These are phyloP conservation scores for Mesorhabditis spiculigera DNA, from an alignment of 2,888 invertebrate genomes.

Conservation along the genomic window DNA sequence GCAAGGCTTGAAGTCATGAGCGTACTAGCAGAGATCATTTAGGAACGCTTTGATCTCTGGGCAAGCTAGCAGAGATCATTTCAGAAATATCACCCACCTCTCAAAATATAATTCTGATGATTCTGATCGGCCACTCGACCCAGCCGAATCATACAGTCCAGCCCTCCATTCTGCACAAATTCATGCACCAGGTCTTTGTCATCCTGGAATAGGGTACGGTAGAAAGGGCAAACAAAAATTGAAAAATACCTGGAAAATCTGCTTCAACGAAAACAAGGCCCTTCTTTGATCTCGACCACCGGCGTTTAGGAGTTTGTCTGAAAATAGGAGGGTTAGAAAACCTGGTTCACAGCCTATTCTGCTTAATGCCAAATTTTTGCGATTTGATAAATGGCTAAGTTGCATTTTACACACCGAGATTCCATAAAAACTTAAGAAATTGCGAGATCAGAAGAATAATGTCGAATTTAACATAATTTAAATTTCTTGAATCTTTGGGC, in stretches of 20 bases:
- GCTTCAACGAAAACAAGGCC: constrained; percentile 95
- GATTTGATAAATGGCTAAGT: too few relatives aligned
- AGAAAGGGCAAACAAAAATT: constrained; percentile 8
- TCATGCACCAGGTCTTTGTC: constrained; percentile 99
- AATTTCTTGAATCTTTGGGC: too few relatives aligned
- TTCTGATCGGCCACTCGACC: constrained; percentile 95
- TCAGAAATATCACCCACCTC: constrained; percentile 68
- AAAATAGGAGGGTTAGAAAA: constrained; percentile 21
- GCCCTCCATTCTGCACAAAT: constrained; percentile 94
- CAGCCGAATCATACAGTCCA: constrained; percentile 94
- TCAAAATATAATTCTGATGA: constrained; percentile 94
- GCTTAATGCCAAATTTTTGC: neutral
- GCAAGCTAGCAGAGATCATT: too few relatives aligned
- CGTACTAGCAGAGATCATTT: too few relatives aligned
- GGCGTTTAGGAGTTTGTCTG: constrained; percentile 88
- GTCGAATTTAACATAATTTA: too few relatives aligned
- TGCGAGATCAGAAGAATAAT: neutral
- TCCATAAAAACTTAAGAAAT: neutral
- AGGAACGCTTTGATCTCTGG: too few relatives aligned
- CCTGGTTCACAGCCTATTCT: neutral
- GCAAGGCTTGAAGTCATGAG: too few relatives aligned
- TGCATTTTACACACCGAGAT: too few relatives aligned
- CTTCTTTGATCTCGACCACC: constrained; percentile 89
- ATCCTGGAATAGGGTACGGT: constrained; percentile 69
- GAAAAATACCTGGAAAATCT: constrained; percentile 78